Evolutionary conservation across 2,888 invertebrate species (phyloP).

Genomic region (Heliconius erato): DNA sequence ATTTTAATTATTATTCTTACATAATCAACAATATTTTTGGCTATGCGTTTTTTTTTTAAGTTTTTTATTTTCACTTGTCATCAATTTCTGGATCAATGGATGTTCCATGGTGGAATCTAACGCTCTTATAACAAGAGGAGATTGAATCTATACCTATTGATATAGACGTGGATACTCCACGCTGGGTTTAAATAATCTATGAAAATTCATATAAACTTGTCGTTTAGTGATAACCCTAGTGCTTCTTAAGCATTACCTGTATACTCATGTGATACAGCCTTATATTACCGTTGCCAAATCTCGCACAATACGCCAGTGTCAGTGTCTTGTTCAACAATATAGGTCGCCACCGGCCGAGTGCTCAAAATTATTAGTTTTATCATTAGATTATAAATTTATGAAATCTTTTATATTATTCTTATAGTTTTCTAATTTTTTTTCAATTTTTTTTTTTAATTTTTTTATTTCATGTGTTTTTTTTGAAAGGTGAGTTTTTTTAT

Average conservation of each 20-base stretch:
- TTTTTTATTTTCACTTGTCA: too few relatives aligned
- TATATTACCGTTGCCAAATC: slow-evolving; percentile 15
- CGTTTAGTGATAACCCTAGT: slow-evolving; percentile 9
- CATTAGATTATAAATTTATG: not conserved
- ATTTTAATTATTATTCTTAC: too few relatives aligned
- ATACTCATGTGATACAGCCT: not conserved
- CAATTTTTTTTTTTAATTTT: not conserved
- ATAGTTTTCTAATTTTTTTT: not conserved
- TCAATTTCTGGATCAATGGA: too few relatives aligned
- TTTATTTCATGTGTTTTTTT: not conserved
- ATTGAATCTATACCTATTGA: not conserved
- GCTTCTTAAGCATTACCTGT: not conserved
- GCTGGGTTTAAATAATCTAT: not conserved
- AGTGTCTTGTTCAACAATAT: not conserved
- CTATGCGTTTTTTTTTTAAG: too few relatives aligned
- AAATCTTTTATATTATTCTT: not conserved
- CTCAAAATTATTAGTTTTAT: not conserved
- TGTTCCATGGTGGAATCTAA: too few relatives aligned
- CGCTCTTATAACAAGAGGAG: too few relatives aligned
- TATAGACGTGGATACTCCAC: not conserved
- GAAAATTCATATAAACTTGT: not conserved
- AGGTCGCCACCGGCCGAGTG: slow-evolving; percentile 3
- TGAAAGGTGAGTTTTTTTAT: slow-evolving; percentile 7
- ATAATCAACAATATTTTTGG: too few relatives aligned
- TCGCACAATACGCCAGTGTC: slow-evolving; percentile 13